Evolutionary conservation across 2,888 invertebrate genomes (phyloP), one percentile per base, ranked within the genome.

Genomic region (Heterodera filipjevi): DNA sequence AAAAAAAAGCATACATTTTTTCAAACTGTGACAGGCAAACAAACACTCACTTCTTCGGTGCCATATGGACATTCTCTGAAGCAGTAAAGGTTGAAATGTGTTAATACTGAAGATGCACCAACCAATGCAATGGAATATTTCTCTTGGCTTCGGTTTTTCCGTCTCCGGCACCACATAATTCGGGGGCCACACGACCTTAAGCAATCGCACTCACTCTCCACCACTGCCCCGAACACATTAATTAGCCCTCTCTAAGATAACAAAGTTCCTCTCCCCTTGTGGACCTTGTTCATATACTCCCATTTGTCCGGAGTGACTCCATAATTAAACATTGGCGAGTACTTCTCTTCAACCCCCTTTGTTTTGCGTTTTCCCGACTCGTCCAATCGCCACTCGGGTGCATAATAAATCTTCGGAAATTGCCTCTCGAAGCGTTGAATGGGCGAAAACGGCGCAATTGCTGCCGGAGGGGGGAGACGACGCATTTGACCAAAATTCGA

Each of bases 231-330:
- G n/a, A n/a, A n/a, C n/a, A n/a, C n/a, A n/a, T n/a, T n/a, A 22
- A 22, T 53, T 3, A 22, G 2, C 53, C 53, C 53, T n/a, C n/a
- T n/a, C n/a, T n/a, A n/a, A n/a, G n/a, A n/a, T n/a, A n/a, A n/a
- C n/a, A n/a, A n/a, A n/a, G n/a, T n/a, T n/a, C n/a, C n/a, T n/a
- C n/a, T n/a, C n/a, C n/a, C n/a, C 19, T 53, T 27, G 27, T 72
- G 44, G 30, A 84, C 86, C 81, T 88, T 87, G 79, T 88, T 88
- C 81, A 88, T 86, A 79, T 88, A 86, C 74, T 88, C 87, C 88
- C 88, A 88, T 80, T 88, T 88, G 72, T 88, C 87, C 2, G 88
- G 87, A n/a, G 87, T 88, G 83, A 85, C 84, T 35, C 86, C 85
- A 80, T 85, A 86, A 70, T 81, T 81, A 49, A 82, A 82, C 77